Base-by-base conservation (phyloP, 2,888 invertebrate species). In the Zaprionus obscuricornis region DNA sequence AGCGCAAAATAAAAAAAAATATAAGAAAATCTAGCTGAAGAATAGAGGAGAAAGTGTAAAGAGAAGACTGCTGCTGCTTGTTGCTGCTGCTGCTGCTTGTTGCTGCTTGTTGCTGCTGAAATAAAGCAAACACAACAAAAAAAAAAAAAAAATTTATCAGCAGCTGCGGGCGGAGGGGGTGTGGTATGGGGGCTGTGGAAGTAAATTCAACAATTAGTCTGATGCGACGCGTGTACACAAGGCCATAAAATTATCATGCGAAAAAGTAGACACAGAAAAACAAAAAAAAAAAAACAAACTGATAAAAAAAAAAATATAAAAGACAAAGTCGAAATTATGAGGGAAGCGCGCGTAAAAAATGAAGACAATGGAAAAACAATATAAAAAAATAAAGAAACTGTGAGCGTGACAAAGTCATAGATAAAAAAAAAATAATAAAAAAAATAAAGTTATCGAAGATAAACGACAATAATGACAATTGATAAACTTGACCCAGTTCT, bases 401-500 rank as follows among this genome's bases (percentile, higher is more conserved):
- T n/a, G n/a, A n/a, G n/a, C n/a, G n/a, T n/a, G n/a, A n/a, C n/a
- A n/a, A n/a, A n/a, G n/a, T n/a, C n/a, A n/a, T n/a, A n/a, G n/a
- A n/a, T n/a, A 24, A 8, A 24, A 24, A 8, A n/a, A 29, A 29
- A 29, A n/a, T n/a, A 3, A 6, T 29, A 6, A 29, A 24, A 66
- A 66, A 81, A 82, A 76, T 74, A 81, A 73, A 65, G 26, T 47
- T 58, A 59, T 64, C 59, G 14, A 37, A 36, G 36, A 27, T 39
- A 26, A 24, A 14, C 33, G 10, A 37, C 24, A 43, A 64, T 39
- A 16, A 26, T 3, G 22, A 4, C 14, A 33, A 57, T 63, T 68
- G 69, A 72, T 82, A 77, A 82, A 82, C 85, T 85, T 78, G 85
- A 85, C 82, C 85, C 60, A 81, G 37, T 77, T 78, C 36, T 63